phyloP scores from a whole-genome alignment of 2,888 invertebrate genomes.

The Aelia acuminata region DNA sequence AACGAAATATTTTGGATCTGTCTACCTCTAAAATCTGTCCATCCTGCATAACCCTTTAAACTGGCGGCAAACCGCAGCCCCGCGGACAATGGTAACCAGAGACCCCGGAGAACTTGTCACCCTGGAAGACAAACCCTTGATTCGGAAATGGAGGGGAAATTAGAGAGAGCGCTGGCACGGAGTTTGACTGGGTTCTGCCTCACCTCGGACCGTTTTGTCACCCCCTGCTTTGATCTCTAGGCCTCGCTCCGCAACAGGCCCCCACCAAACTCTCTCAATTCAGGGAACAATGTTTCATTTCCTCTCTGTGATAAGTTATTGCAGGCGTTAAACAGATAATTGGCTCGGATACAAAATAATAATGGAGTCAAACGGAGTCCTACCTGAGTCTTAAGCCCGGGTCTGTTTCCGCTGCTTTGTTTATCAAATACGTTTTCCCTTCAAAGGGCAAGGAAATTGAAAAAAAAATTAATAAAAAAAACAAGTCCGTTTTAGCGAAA shows the following conservation, averaged over 20 bases:
- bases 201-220: background rate
- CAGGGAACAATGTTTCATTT: slow-evolving; percentile 7
- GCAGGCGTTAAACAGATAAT: background rate
- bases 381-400: background rate
- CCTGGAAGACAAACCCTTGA: background rate
- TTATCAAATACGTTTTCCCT: background rate
- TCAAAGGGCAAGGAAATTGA: background rate
- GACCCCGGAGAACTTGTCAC: background rate
- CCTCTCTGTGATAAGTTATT: slow-evolving; percentile 5
- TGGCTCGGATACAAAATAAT: background rate
- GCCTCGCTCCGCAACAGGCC: background rate
- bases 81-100: background rate
- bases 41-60: too few species aligned
- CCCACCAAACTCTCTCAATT: background rate
- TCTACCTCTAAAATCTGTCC: too few species aligned
- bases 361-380: slow-evolving; percentile 6
- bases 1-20: too few species aligned
- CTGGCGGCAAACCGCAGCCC: background rate
- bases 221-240: background rate
- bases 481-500: background rate
- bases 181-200: background rate
- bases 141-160: slow-evolving; percentile 43
- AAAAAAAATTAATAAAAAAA: background rate
- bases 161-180: background rate
- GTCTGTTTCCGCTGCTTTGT: background rate